Evolutionary conservation across 1,140 invertebrate species (phyloP).

Genomic region (Cotesia typhae): DNA sequence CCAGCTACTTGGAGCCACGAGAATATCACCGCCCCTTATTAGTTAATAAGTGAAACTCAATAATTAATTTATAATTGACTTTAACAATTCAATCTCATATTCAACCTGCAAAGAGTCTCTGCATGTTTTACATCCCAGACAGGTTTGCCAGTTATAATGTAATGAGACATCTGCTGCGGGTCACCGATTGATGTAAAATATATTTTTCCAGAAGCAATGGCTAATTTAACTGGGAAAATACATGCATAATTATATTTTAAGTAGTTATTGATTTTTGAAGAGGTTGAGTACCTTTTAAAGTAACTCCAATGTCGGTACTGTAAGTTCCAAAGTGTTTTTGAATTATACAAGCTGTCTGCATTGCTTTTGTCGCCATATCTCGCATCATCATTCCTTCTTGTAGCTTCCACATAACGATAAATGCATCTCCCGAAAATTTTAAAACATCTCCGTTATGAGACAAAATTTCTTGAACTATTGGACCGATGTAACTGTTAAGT

Average conservation of each 20-base stretch:
- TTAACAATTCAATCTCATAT: slow-evolving; percentile 10
- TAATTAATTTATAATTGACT: neutral
- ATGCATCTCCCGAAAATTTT: slow-evolving; percentile 75
- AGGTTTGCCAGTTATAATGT: slow-evolving; percentile 70
- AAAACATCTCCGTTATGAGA: slow-evolving; percentile 72
- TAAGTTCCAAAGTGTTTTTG: slow-evolving; percentile 71
- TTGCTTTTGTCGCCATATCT: slow-evolving; percentile 68
- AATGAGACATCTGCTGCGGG: slow-evolving; percentile 63
- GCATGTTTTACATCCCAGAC: slow-evolving; percentile 71
- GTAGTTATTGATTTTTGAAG: slow-evolving; percentile 39
- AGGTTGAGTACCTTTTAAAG: slow-evolving; percentile 62
- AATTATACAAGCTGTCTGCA: slow-evolving; percentile 72
- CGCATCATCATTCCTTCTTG: slow-evolving; percentile 64
- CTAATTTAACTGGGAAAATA: slow-evolving; percentile 68
- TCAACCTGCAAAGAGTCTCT: slow-evolving; percentile 55
- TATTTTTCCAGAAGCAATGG: slow-evolving; percentile 70
- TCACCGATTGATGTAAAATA: slow-evolving; percentile 70
- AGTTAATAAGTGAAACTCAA: neutral
- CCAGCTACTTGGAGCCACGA: slow-evolving; percentile 60
- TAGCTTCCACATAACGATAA: slow-evolving; percentile 72
- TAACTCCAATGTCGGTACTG: slow-evolving; percentile 69
- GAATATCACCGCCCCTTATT: slow-evolving; percentile 59
- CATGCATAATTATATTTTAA: slow-evolving; percentile 12
- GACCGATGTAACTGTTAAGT: slow-evolving; percentile 72
- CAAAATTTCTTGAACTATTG: slow-evolving; percentile 73